Conservation (phyloP, 2,888 invertebrate species). For the Anoncus sp. region DNA sequence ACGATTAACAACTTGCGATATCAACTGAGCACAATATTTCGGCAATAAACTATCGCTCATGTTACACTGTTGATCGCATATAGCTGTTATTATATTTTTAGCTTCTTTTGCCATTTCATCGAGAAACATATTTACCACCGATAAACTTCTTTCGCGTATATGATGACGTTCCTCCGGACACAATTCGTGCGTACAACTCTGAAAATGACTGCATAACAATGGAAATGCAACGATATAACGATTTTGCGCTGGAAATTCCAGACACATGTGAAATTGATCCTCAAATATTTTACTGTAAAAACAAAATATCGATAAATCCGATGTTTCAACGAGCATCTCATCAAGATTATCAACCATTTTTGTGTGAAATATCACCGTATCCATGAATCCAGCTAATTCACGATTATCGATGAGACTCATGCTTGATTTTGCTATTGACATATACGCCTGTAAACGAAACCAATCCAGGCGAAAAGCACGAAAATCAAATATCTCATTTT, state of each 20-base stretch:
- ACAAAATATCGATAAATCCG: conserved; percentile 98
- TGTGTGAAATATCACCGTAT: conserved; percentile 98
- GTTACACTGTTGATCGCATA: conserved; percentile 99
- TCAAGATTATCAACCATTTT: conserved; percentile 99
- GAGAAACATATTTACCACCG: conserved; percentile 98
- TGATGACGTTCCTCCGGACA: conserved; percentile 99
- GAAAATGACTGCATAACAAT: conserved; percentile 98
- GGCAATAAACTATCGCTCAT: conserved; percentile 98
- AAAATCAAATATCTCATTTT: conserved; percentile 98
- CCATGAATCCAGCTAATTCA: conserved; percentile 95
- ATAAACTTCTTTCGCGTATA: conserved; percentile 96
- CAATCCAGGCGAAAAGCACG: conserved; percentile 98
- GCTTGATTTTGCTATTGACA: conserved; percentile 93
- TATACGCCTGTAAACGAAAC: conserved; percentile 98
- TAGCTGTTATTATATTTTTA: conserved; percentile 98
- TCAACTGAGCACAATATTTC: conserved; percentile 96
- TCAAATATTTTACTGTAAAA: conserved; percentile 99
- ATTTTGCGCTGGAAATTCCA: conserved; percentile 99
- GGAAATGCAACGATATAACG: conserved; percentile 99
- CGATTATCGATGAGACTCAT: conserved; percentile 92
- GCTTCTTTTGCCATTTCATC: conserved; percentile 99
- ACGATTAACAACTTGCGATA: conserved; percentile 94
- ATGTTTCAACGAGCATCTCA: conserved; percentile 98
- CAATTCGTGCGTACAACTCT: conserved; percentile 98
- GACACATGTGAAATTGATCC: conserved; percentile 99